These are phyloP conservation scores for Chaenocephalus aceratus DNA, from an alignment of 2,113 vertebrate genomes.

Conservation along the genomic window DNA sequence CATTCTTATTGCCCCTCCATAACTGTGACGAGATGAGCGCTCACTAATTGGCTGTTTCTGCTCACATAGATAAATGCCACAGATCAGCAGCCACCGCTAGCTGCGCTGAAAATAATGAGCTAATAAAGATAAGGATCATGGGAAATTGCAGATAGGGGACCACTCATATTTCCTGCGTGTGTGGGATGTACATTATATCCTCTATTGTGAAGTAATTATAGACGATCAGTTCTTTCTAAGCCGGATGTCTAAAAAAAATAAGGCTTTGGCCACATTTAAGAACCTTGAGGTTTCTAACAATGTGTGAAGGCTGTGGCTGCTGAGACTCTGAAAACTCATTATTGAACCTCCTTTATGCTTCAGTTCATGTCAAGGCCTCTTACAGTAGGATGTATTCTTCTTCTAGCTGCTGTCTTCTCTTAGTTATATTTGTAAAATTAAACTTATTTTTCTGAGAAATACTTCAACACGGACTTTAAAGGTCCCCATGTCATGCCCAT, in stretches of 20 bases:
- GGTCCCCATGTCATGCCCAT: too few species aligned
- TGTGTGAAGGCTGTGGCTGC: conserved; percentile 19
- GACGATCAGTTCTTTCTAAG: conserved; percentile 25
- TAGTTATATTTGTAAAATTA: not conserved
- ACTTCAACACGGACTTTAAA: not conserved
- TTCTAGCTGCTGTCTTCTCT: not conserved
- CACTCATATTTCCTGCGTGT: conserved; percentile 56
- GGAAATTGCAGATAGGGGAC: conserved; percentile 73
- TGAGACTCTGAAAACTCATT: conserved; percentile 26
- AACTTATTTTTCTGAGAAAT: not conserved
- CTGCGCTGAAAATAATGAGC: conserved; percentile 77
- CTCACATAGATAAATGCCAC: conserved; percentile 71
- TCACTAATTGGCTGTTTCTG: conserved; percentile 77
- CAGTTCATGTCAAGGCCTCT: conserved; percentile 35
- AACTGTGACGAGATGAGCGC: conserved; percentile 72
- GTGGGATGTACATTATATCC: conserved; percentile 24
- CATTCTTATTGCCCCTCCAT: conserved; percentile 62
- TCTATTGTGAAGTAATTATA: conserved; percentile 44
- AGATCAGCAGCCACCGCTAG: conserved; percentile 70
- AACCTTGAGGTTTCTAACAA: conserved; percentile 30
- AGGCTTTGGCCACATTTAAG: conserved; percentile 14
- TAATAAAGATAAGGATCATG: conserved; percentile 81
- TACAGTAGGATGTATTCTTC: not conserved
- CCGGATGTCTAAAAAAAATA: conserved; percentile 43
- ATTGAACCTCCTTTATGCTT: conserved; percentile 33